phyloP scores from a whole-genome alignment of 53 echinoderm and acorn worm genomes.

The Crossaster papposus region DNA sequence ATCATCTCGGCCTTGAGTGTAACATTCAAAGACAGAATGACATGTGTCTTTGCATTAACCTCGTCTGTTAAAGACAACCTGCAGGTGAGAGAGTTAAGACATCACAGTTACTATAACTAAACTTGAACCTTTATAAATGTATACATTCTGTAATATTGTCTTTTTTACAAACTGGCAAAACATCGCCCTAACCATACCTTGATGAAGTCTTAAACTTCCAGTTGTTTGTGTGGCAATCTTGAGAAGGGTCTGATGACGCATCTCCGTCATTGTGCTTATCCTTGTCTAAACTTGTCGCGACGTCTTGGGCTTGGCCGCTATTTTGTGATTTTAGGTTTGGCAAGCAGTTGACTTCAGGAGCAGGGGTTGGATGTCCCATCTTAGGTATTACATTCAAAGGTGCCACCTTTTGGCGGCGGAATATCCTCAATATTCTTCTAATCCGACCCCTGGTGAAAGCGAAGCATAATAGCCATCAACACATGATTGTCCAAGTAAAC shows the following conservation, averaged over 20 bases:
- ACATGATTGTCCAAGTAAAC: too few species aligned
- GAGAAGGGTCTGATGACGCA: not conserved
- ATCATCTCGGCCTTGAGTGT: not conserved
- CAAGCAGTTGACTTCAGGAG: not conserved
- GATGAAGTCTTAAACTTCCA: not conserved
- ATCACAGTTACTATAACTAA: too few species aligned
- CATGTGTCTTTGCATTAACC: not conserved
- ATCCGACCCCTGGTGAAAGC: constrained; percentile 3
- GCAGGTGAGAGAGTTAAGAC: not conserved
- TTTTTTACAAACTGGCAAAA: not conserved
- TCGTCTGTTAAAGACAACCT: not conserved
- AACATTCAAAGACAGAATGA: not conserved
- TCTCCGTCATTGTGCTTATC: not conserved
- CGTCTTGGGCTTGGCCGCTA: not conserved
- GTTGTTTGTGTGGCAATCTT: not conserved
- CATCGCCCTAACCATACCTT: not conserved
- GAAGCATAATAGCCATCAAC: not conserved
- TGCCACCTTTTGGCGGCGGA: not conserved
- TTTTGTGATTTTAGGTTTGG: not conserved
- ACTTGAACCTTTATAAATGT: not conserved
- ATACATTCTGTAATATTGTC: not conserved
- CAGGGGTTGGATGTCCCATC: not conserved
- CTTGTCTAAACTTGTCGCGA: not conserved
- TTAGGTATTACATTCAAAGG: not conserved
- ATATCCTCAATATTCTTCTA: not conserved